Percentiles rank a stretch among this genome's conserved stretches.
Evolutionary conservation across 2,888 invertebrate genomes (phyloP).

Genomic region (Athripsodes cinereus): DNA sequence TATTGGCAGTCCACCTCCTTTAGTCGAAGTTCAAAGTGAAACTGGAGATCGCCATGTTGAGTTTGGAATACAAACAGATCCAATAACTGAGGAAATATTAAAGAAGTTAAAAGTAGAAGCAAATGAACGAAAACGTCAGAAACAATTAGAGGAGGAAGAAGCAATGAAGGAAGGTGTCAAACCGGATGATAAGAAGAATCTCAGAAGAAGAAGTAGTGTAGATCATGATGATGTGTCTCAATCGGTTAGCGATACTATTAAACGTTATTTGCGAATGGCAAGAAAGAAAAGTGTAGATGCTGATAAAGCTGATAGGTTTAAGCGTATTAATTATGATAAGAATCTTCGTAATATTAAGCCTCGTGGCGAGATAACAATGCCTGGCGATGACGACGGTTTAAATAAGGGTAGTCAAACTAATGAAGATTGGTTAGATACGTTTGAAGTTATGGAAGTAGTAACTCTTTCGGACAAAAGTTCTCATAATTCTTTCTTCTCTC

Average conservation of each 20-base stretch:
- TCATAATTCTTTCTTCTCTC: slow-evolving; percentile 36
- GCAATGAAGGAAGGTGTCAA: slow-evolving; percentile 33
- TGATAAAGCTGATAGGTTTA: slow-evolving; percentile 75
- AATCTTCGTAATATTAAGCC: slow-evolving; percentile 79
- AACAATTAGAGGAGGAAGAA: slow-evolving; percentile 41
- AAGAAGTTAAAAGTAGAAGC: slow-evolving; percentile 32
- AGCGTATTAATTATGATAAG: slow-evolving; percentile 81
- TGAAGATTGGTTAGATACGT: slow-evolving; percentile 63
- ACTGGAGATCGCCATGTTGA: slow-evolving; percentile 49
- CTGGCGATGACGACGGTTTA: slow-evolving; percentile 71
- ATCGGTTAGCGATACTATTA: slow-evolving; percentile 82
- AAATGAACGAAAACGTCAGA: slow-evolving; percentile 44
- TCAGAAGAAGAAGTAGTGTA: slow-evolving; percentile 67
- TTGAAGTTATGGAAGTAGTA: slow-evolving; percentile 40
- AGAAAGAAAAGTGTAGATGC: slow-evolving; percentile 80
- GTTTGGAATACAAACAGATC: slow-evolving; percentile 56
- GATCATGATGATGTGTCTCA: slow-evolving; percentile 82
- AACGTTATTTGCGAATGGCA: slow-evolving; percentile 80
- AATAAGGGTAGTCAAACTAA: slow-evolving; percentile 73
- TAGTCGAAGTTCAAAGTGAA: slow-evolving; percentile 61
- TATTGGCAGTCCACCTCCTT: slow-evolving; percentile 49
- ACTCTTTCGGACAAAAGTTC: slow-evolving; percentile 49
- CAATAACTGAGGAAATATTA: slow-evolving; percentile 52
- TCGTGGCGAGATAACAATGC: slow-evolving; percentile 66
- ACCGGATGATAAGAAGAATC: slow-evolving; percentile 37